Base-by-base conservation (phyloP, 2,113 vertebrate species). In the Pardalotus punctatus region DNA sequence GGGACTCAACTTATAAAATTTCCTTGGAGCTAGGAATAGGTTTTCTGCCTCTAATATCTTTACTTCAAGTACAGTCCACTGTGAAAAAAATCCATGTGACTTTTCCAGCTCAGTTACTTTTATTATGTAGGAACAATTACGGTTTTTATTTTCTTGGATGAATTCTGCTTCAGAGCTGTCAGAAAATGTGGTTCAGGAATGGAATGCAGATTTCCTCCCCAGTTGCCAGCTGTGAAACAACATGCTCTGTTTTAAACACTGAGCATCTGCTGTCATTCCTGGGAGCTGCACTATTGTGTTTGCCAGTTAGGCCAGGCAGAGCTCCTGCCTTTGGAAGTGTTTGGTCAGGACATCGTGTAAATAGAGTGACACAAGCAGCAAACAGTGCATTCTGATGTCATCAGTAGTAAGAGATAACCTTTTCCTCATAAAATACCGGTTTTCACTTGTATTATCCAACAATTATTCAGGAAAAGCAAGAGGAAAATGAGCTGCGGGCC, bases 401-500 rank as follows among this genome's bases (percentile, higher is more conserved):
- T 72, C 10, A 42, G 10, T 65, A 80, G 40, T 45, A 45, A n/a
- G 36, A 72, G 36, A 70, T 33, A 78, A 77, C 40, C 11, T 45
- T 94, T 86, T 74, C 25, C 27, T 76, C 43, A 70, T 65, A 31
- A 86, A 82, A 78, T 64, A 60, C 0, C 25, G 13, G 13, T 74
- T 94, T 93, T 65, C 51, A 71, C 73, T 86, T 64, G 23, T 88
- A 18, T 81, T 31, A 61, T 88, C 33, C 51, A 74, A 77, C 61
- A 94, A 97, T 94, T 96, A 43, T 54, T 79, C 91, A 99, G 99
- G 99, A 99, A 94, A 99, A 99, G 95, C 99, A 99, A 92, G 99
- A 99, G 97, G 99, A 99, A 97, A 99, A 99, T 25, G 99, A 99
- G 94, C 97, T 99, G 95, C 98, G 99, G 20, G 98, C 98, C 22